Percentiles rank a stretch among this genome's conserved stretches.
Conservation (phyloP, 2,113 vertebrate species). For the Stercorarius parasiticus region DNA sequence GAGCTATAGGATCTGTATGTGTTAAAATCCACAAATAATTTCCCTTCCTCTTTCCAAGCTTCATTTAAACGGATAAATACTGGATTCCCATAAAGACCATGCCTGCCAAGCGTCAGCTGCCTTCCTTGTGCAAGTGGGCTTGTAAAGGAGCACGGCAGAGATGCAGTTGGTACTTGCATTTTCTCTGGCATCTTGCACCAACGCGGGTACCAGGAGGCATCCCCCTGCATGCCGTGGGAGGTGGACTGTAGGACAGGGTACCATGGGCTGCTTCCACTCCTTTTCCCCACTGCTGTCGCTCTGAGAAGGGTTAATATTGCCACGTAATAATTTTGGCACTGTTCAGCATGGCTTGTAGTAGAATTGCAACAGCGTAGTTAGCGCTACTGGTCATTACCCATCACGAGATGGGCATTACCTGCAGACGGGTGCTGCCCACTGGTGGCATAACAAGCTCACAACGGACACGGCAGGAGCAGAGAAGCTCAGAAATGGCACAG, state of each 20-base stretch:
- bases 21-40: background rate
- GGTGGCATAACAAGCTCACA: background rate
- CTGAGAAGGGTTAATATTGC: background rate
- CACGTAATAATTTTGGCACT: background rate
- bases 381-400: background rate
- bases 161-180: background rate
- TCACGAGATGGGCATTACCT: background rate
- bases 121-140: background rate
- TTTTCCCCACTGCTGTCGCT: background rate
- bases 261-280: background rate
- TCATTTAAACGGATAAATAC: background rate
- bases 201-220: background rate
- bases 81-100: background rate
- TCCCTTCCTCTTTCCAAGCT: background rate
- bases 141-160: too few relatives aligned
- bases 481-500: background rate
- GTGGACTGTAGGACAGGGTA: too few relatives aligned
- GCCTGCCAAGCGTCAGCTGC: background rate
- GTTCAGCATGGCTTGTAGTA: background rate
- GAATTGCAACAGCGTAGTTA: accelerated
- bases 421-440: background rate
- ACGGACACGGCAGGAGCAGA: background rate
- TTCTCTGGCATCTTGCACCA: background rate
- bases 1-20: background rate
- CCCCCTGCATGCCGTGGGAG: accelerated